A percentile compares a stretch with the other conserved stretches of the same genome.
Evolutionary conservation across 2,797 vertebrate genomes (phyloP).

Genomic region (Galaxias olidus): DNA sequence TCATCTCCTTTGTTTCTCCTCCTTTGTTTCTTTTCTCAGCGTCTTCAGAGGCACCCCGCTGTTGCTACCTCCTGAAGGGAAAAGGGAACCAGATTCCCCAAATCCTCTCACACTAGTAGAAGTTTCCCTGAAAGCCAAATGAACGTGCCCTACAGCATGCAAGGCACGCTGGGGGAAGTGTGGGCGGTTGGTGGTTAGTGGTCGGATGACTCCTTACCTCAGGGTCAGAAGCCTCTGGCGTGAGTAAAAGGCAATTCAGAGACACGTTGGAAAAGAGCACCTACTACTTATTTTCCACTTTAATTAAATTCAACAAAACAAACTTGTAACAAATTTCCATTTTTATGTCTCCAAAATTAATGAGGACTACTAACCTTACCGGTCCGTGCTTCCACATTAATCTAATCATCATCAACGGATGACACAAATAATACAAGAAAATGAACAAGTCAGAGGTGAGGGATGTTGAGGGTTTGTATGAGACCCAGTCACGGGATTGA

Average conservation of each 20-base stretch:
- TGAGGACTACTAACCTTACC: too few species aligned
- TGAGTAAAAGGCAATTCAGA: conserved; percentile 32
- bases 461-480: conserved; percentile 13
- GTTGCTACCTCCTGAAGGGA: conserved; percentile 6
- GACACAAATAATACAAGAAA: conserved; percentile 2
- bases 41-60: conserved; percentile 16
- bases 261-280: conserved; percentile 21
- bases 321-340: not conserved
- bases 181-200: conserved; percentile 29
- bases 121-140: conserved; percentile 32
- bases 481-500: conserved; percentile 6
- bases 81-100: conserved; percentile 49
- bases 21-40: conserved; percentile 26
- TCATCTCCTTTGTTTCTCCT: conserved; percentile 45
- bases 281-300: conserved; percentile 7
- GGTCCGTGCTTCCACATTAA: not conserved
- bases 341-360: too few species aligned
- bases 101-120: conserved; percentile 45
- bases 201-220: conserved; percentile 51
- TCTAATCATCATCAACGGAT: not conserved
- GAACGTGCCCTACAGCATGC: conserved; percentile 35
- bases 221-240: conserved; percentile 43
- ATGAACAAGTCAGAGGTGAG: conserved; percentile 22
- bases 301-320: not conserved
- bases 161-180: conserved; percentile 24